Evolutionary conservation across 2,113 vertebrate species (phyloP), one percentile per base, ranked within the genome.

Genomic region (Mus spicilegus): DNA sequence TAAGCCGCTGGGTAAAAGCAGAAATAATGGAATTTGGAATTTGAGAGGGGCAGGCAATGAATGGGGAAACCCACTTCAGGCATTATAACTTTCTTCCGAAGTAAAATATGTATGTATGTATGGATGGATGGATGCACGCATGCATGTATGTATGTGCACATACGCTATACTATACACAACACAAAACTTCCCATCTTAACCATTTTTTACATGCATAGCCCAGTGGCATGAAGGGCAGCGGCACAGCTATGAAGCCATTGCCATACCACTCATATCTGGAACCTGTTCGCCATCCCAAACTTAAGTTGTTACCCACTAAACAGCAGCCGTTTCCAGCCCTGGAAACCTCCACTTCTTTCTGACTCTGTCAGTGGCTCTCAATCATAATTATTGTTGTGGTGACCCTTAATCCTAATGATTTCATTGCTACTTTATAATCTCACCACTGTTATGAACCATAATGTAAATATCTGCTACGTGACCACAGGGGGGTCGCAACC

Each of bases 61-160:
- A 78, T 81, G 2, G 49, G 49, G 46, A 85, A 95, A 91, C 89
- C 94, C 87, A 67, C 80, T 97, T 94, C 92, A 90, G 36, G 70
- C 2, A 39, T 61, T 70, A 33, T 10, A 39, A 67, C 91, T 77
- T 90, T 80, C 56, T 72, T 89, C 82, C 54, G 10, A 87, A 76
- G 10, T 86, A 70, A 58, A 36, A 19, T 63, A 63, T 63, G 22
- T 63, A 63, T 63, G 61, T 63, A 26, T 63, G 22, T 63, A 26
- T 63, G 20, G 17, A 26, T 63, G 22, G 26, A 26, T 63, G 20
- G 17, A 58, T 58, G 58, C 5, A 58, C 19, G 58, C 7, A 58
- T 58, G 56, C 9, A 24, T 24, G 22, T 30, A 33, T 13, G 28
- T 33, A 69, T 14, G 5, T 33, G 1, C 4, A 33, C 13, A 67